A percentile compares a stretch with the other conserved stretches of the same genome.
Conservation (phyloP, 2,113 vertebrate genomes). For the Lasiurus borealis region DNA sequence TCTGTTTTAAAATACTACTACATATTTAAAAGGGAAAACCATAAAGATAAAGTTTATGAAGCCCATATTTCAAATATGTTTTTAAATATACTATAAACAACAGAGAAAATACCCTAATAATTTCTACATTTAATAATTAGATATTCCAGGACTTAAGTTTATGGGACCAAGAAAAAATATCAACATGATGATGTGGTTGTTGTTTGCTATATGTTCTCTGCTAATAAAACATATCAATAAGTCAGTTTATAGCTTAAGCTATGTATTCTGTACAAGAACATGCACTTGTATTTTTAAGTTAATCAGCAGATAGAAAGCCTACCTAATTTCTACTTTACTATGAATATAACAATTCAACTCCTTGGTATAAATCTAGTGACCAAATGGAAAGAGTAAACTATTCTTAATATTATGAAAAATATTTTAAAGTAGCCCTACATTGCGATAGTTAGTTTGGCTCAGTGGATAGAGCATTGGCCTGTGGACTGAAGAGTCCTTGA, state of each 20-base stretch:
- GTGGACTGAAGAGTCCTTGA: no score
- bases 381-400: background rate
- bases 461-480: no score
- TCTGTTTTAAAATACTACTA: constrained; percentile 13
- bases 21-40: constrained; percentile 45
- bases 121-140: constrained; percentile 54
- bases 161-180: constrained; percentile 48
- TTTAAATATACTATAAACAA: constrained; percentile 57
- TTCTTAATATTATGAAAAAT: constrained; percentile 37
- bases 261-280: background rate
- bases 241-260: background rate
- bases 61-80: constrained; percentile 24
- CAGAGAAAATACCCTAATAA: constrained; percentile 28
- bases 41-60: constrained; percentile 46
- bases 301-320: constrained; percentile 35
- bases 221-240: background rate
- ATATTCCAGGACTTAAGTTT: constrained; percentile 2
- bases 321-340: constrained; percentile 50
- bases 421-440: constrained; percentile 42
- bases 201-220: constrained; percentile 14
- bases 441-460: background rate
- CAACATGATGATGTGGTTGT: background rate
- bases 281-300: constrained; percentile 11
- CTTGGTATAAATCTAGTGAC: constrained; percentile 29
- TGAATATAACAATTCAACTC: constrained; percentile 4